Evolutionary conservation across 1,140 invertebrate genomes (phyloP).

Genomic region (Drosophila arizonae): DNA sequence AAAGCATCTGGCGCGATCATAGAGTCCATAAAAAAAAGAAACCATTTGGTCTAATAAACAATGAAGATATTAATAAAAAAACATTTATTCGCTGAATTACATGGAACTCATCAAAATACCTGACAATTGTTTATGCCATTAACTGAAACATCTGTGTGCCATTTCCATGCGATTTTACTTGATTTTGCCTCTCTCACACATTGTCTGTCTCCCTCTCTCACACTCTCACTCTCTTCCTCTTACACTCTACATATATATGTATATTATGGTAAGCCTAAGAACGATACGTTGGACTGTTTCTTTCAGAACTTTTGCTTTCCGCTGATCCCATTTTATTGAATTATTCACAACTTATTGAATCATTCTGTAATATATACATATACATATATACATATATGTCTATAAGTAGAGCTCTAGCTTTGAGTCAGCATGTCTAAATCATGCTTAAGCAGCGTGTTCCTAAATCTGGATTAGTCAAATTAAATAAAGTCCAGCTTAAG

Average conservation of each 20-base stretch:
- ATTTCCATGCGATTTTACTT: neutral
- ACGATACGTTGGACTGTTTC: too few relatives aligned
- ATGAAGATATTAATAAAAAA: neutral
- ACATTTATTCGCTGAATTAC: neutral
- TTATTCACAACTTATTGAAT: neutral
- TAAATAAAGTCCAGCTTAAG: too few relatives aligned
- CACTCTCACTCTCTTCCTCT: too few relatives aligned
- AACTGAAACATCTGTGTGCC: neutral
- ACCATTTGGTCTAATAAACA: constrained; percentile 9
- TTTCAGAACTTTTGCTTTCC: neutral
- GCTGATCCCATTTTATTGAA: neutral
- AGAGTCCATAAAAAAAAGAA: constrained; percentile 18
- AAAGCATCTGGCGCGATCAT: constrained; percentile 19
- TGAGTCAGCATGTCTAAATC: constrained; percentile 1
- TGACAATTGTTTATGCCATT: constrained; percentile 24
- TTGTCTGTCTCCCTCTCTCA: too few relatives aligned
- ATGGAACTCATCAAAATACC: constrained; percentile 23
- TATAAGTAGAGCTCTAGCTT: neutral
- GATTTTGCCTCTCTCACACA: neutral
- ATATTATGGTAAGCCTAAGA: too few relatives aligned
- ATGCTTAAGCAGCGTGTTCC: neutral
- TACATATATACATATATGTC: neutral
- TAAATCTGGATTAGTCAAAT: neutral
- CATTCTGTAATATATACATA: neutral
- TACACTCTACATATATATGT: too few relatives aligned